Conservation (phyloP, 1,140 invertebrate genomes). For the Lethrus apterus region DNA sequence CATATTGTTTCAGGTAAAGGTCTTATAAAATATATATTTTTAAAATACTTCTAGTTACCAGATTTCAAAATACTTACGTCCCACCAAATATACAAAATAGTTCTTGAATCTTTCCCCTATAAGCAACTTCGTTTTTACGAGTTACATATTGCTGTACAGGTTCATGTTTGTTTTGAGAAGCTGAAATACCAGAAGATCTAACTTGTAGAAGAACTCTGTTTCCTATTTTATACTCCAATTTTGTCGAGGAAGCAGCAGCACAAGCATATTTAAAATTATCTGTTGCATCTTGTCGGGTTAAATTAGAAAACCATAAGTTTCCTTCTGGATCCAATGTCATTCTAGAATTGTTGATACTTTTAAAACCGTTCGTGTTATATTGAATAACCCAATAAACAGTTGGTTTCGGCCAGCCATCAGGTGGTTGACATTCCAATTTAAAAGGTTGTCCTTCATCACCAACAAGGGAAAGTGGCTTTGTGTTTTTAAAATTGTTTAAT, state of each 20-base stretch:
- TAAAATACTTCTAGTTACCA: conserved; percentile 6
- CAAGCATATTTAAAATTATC: conserved; percentile 82
- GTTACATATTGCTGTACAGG: conserved; percentile 77
- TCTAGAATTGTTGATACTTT: conserved; percentile 84
- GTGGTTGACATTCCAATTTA: conserved; percentile 79
- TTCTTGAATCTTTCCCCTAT: conserved; percentile 72
- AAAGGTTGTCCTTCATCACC: conserved; percentile 83
- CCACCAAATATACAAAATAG: conserved; percentile 87
- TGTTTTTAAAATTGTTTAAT: conserved; percentile 83
- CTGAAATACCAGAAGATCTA: conserved; percentile 63
- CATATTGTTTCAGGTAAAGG: conserved; percentile 76
- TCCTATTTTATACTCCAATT: conserved; percentile 86
- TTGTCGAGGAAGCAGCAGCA: conserved; percentile 77
- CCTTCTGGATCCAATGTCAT: conserved; percentile 93
- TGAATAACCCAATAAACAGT: conserved; percentile 90
- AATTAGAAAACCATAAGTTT: conserved; percentile 89
- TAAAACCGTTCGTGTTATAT: conserved; percentile 66
- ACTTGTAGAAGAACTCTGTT: conserved; percentile 76
- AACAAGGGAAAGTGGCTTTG: conserved; percentile 48
- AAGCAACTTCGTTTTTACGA: conserved; percentile 76
- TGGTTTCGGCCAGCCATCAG: conserved; percentile 90
- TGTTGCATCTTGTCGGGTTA: conserved; percentile 75
- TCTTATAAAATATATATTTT: conserved; percentile 34
- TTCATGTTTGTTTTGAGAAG: conserved; percentile 66
- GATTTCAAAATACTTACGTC: conserved; percentile 55